Conservation (phyloP, 2,113 vertebrate species). For the Semnornis frantzii region DNA sequence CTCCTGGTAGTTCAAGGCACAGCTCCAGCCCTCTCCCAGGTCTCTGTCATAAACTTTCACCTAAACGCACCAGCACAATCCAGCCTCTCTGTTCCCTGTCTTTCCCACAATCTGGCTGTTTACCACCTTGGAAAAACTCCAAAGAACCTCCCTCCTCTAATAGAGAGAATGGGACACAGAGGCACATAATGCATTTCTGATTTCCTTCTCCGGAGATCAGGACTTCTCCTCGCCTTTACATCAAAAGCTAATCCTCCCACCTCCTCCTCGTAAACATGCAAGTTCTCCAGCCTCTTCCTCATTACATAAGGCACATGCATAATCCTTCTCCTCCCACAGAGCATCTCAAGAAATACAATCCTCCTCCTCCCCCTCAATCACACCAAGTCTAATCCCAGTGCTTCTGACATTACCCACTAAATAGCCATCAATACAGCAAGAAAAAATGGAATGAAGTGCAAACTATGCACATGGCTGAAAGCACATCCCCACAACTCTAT, state of each 20-base stretch:
- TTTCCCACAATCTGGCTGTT: neutral
- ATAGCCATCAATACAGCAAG: slow-evolving; percentile 11
- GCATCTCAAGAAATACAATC: slow-evolving; percentile 65
- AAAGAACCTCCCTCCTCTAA: neutral
- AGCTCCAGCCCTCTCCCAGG: neutral
- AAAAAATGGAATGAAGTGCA: neutral
- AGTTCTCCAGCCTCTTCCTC: slow-evolving; percentile 51
- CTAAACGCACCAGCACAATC: neutral
- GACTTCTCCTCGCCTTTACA: neutral
- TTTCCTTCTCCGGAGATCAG: slow-evolving; percentile 14
- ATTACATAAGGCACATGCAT: slow-evolving; percentile 65
- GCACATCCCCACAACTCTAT: neutral
- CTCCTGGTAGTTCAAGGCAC: neutral
- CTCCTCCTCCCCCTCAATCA: slow-evolving; percentile 57
- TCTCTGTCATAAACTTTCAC: neutral
- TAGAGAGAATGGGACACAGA: neutral
- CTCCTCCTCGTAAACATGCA: neutral
- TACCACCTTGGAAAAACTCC: neutral
- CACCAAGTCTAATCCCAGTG: slow-evolving; percentile 58
- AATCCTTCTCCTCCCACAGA: slow-evolving; percentile 68
- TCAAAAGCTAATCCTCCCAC: slow-evolving; percentile 58
- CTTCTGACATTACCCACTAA: slow-evolving; percentile 39
- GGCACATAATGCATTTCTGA: neutral
- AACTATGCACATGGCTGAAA: neutral
- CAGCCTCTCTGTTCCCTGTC: neutral